Conservation (phyloP, 2,888 invertebrate species). For the Parnassius apollo region DNA sequence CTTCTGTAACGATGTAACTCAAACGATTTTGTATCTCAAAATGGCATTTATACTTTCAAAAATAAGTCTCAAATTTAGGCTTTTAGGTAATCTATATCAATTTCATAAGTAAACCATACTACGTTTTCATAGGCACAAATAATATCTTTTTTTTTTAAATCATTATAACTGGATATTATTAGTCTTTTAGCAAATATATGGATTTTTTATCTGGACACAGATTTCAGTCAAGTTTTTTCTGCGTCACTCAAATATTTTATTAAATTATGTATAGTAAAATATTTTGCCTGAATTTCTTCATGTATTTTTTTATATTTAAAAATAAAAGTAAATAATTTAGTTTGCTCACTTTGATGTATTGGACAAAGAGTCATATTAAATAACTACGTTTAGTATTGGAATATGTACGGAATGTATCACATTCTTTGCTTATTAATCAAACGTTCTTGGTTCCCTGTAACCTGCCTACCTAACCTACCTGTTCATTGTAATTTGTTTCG, state of each 20-base stretch:
- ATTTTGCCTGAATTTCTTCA: too few relatives aligned
- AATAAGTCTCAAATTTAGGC: constrained; percentile 49
- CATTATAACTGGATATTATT: constrained; percentile 9
- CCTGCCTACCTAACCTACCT: too few relatives aligned
- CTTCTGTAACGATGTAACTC: constrained; percentile 42
- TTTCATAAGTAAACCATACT: constrained; percentile 20
- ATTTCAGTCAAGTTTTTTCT: too few relatives aligned
- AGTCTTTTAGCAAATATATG: not conserved
- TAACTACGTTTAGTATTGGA: too few relatives aligned
- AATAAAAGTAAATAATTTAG: too few relatives aligned
- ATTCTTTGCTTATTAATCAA: constrained; percentile 4
- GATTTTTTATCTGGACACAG: too few relatives aligned
- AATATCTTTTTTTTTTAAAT: constrained; percentile 20
- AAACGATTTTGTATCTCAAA: constrained; percentile 39
- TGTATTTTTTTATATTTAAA: too few relatives aligned
- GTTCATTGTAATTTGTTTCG: constrained; percentile 3
- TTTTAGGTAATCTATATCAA: constrained; percentile 34
- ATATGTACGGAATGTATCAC: too few relatives aligned
- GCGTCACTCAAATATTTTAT: too few relatives aligned
- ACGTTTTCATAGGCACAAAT: constrained; percentile 35
- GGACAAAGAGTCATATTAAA: too few relatives aligned
- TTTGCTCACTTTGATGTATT: too few relatives aligned
- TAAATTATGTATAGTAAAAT: too few relatives aligned
- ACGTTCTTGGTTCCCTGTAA: not conserved
- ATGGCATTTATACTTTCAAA: constrained; percentile 62